Evolutionary conservation across 2,113 vertebrate species (phyloP), one percentile per base, ranked within the genome.

Genomic region (Lepus timidus): DNA sequence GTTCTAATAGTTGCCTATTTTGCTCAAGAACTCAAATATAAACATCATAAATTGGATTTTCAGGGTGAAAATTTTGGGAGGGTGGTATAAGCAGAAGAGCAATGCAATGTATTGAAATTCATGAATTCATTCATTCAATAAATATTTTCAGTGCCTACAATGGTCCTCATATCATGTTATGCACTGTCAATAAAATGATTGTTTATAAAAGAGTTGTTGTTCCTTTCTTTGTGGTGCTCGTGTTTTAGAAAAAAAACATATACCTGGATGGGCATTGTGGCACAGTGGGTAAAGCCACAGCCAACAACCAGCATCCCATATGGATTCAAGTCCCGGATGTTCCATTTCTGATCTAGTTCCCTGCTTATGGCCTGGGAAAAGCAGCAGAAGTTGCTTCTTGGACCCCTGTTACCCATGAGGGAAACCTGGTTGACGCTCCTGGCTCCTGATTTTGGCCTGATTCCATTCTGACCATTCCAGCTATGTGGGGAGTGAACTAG

Each of bases 81-180:
- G 2, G 19, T 87, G 16, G 31, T 87, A 52, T 20, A 74, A 74
- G 13, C 25, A 71, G 31, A 94, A 73, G 65, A 49, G 6, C 11
- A 81, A 68, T 88, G 19, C 6, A 58, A 76, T 65, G 22, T 49
- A 58, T 91, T 93, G 84, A 85, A 91, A 82, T 92, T 76, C 22
- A 88, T 82, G 19, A 81, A 52, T 82, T 76, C 22, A 49, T 68
- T 58, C 27, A 78, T 58, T 94, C 23, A 84, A 27, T 49, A 75
- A 83, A 67, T 64, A 73, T 68, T 74, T 82, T 55, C 31, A 92
- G 31, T 86, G 23, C 20, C 39, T 91, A 79, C 68, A 81, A 55
- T 64, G 20, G 33, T 52, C 27, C 22, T 81, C 49, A 20, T 1
- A 76, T 2, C 64, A 33, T 16, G 67, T 52, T 79, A 44, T 82